Percentiles rank a stretch among this genome's conserved stretches.
phyloP scores from a whole-genome alignment of 2,113 vertebrate genomes.

The Boulengeromyrus knoepffleri region DNA sequence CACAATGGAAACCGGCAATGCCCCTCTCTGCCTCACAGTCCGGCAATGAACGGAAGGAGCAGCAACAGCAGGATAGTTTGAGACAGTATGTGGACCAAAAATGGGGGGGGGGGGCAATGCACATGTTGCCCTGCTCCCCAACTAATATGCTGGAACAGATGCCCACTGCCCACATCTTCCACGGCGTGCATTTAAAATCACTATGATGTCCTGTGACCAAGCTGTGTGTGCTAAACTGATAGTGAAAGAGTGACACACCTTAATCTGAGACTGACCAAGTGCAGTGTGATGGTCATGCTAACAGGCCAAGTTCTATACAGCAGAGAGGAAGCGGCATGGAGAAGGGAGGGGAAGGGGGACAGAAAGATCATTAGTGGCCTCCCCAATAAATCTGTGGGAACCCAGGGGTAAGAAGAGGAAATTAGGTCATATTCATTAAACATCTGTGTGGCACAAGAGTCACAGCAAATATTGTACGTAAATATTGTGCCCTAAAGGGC shows the following conservation, averaged over 20 bases:
- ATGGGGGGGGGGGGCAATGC: no score
- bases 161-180: background rate
- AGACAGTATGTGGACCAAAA: background rate
- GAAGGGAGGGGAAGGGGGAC: background rate
- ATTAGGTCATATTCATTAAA: slow-evolving; percentile 10
- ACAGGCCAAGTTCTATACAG: background rate
- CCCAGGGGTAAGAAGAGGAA: background rate
- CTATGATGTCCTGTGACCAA: background rate
- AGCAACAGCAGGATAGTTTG: background rate
- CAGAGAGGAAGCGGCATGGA: background rate
- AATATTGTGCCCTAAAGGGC: no score
- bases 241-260: background rate
- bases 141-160: background rate
- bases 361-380: slow-evolving; percentile 1
- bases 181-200: background rate
- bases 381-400: background rate
- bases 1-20: background rate
- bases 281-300: background rate
- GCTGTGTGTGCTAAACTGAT: background rate
- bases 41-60: background rate
- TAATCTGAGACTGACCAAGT: background rate
- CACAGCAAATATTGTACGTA: background rate
- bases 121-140: background rate
- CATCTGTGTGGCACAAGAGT: background rate
- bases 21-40: background rate